Evolutionary conservation across 1,140 invertebrate genomes (phyloP).

Genomic region (Nixonia krombeini): DNA sequence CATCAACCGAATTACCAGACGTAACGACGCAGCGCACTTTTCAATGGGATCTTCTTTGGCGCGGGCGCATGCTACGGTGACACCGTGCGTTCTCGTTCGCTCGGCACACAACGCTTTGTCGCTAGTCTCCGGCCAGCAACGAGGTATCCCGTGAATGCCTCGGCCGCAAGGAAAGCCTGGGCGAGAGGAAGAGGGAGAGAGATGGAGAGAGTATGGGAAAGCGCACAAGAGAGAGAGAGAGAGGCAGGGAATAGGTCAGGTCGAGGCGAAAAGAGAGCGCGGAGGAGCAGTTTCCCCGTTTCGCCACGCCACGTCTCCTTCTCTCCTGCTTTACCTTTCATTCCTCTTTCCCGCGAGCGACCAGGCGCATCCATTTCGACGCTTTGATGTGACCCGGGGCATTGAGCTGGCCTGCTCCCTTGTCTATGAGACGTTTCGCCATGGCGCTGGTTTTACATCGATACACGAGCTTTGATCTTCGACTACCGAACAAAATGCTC

Average conservation of each 20-base stretch:
- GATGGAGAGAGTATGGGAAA: too few relatives aligned
- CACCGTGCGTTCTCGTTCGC: too few relatives aligned
- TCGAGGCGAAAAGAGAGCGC: slow-evolving; percentile 11
- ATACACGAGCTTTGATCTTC: slow-evolving; percentile 52
- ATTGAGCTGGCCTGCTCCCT: slow-evolving; percentile 44
- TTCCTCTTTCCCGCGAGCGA: slow-evolving; percentile 30
- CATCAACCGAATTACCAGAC: too few relatives aligned
- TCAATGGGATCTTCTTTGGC: too few relatives aligned
- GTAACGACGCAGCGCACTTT: too few relatives aligned
- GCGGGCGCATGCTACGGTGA: too few relatives aligned
- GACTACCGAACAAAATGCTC: slow-evolving; percentile 26
- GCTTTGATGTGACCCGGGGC: slow-evolving; percentile 56
- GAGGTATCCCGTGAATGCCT: too few relatives aligned
- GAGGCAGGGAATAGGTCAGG: slow-evolving; percentile 14
- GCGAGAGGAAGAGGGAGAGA: too few relatives aligned
- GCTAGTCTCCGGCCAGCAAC: too few relatives aligned
- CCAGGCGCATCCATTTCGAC: slow-evolving; percentile 35
- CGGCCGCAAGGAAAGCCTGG: too few relatives aligned
- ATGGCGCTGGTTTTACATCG: slow-evolving; percentile 45
- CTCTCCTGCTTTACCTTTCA: slow-evolving; percentile 44
- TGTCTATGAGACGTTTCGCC: slow-evolving; percentile 29
- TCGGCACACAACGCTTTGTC: too few relatives aligned
- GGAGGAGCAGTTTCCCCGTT: slow-evolving; percentile 42
- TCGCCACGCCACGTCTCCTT: slow-evolving; percentile 43
- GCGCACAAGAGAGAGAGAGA: too few relatives aligned